A percentile compares a stretch with the other conserved stretches of the same genome.
Conservation (phyloP, 2,113 vertebrate genomes). For the Shinisaurus crocodilurus region DNA sequence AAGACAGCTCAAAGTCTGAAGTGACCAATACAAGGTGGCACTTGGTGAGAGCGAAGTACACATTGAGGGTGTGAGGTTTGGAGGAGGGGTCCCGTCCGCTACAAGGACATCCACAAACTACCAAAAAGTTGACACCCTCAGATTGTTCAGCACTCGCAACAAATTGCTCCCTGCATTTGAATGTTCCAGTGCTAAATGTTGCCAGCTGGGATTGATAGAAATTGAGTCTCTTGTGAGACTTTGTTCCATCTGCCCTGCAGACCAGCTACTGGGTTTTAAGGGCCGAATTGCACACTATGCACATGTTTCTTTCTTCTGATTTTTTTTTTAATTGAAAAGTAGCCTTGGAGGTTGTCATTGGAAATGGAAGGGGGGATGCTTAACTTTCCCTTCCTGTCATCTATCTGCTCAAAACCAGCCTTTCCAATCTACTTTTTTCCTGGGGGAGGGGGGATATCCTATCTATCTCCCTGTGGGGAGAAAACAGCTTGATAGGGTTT, state of each 20-base stretch:
- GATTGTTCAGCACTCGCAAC: neutral
- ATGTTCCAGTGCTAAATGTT: neutral
- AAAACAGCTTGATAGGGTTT: neutral
- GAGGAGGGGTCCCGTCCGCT: too few relatives aligned
- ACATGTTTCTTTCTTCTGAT: neutral
- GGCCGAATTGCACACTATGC: neutral
- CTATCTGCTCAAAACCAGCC: neutral
- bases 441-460: neutral
- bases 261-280: neutral
- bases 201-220: neutral
- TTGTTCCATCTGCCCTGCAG: neutral
- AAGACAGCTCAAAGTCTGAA: too few relatives aligned
- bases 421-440: neutral
- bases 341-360: neutral
- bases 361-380: neutral
- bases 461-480: neutral
- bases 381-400: neutral
- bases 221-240: neutral
- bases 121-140: neutral
- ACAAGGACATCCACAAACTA: neutral
- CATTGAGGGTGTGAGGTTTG: too few relatives aligned
- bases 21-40: too few relatives aligned
- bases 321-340: neutral
- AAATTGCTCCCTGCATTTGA: neutral
- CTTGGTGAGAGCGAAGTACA: too few relatives aligned